Evolutionary conservation across 2,113 vertebrate species (phyloP), one percentile per base, ranked within the genome.

Genomic region (Bos javanicus): DNA sequence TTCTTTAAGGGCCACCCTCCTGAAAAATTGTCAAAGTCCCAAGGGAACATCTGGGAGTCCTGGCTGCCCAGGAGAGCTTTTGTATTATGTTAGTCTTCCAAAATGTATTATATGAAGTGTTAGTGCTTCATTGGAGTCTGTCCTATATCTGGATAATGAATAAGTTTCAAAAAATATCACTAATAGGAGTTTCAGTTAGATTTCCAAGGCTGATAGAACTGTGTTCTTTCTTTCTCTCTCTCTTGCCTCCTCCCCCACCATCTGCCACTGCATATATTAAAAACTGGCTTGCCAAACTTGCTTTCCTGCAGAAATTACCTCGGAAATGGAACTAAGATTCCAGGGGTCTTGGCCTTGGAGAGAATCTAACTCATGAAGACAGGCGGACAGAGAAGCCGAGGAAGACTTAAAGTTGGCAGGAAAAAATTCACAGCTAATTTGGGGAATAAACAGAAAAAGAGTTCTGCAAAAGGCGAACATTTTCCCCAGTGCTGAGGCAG

Each of bases 251-350:
- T 26, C 0, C 36, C 26, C 67, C 62, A 26, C 46, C 36, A 46
- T 26, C 19, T 48, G 82, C 67, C 76, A 57, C 33, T 7, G 33
- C 26, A n/a, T 28, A 43, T 19, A 57, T 88, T 86, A 60, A 91
- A 92, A 57, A 46, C 43, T 23, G 39, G 80, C 43, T 19, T 57
- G 36, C 82, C 60, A 94, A 91, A 93, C 60, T 88, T 87, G 93
- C 86, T 82, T 95, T 92, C 76, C 93, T 78, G 78, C n/a, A 95
- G 97, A 93, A 88, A 93, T 93, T 87, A 91, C 86, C 59, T 95
- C 15, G 8, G 85, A 95, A 97, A 83, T 80, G 84, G 62, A 87
- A n/a, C 33, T 93, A 83, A 52, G 83, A 95, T 89, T 95, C 89
- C 93, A 80, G 92, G 88, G 94, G 67, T 85, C 80, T 84, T 80